These are phyloP conservation scores for Cynocephalus volans DNA, from an alignment of 2,113 vertebrate genomes.

Conservation along the genomic window DNA sequence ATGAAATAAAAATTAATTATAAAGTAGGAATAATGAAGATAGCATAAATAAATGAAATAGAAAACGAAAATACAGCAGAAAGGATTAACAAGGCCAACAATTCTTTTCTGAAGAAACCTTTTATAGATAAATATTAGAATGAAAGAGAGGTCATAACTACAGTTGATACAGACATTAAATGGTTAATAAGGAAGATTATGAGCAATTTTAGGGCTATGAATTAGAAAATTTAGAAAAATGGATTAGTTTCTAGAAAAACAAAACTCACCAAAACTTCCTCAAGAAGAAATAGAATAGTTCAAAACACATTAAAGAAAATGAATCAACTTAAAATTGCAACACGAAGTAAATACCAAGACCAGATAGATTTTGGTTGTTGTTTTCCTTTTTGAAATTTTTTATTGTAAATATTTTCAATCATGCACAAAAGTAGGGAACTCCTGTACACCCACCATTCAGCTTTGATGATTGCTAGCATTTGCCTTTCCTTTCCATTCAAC, in stretches of 20 bases:
- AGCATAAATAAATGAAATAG: constrained; percentile 17
- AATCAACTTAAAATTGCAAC: not conserved
- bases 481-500: not conserved
- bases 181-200: not conserved
- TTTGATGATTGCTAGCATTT: not conserved
- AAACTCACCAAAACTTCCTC: constrained; percentile 19
- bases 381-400: not conserved
- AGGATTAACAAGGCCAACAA: not conserved
- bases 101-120: constrained; percentile 36
- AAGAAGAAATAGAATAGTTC: not conserved
- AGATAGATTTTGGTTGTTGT: not conserved
- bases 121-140: constrained; percentile 44
- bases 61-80: not conserved
- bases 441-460: not conserved
- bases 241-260: constrained; percentile 51
- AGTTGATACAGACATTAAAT: not conserved
- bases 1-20: constrained; percentile 56
- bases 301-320: constrained; percentile 35
- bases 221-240: constrained; percentile 27
- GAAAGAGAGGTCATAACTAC: constrained; percentile 2
- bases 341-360: not conserved
- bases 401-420: not conserved
- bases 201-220: not conserved
- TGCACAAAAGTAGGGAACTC: not conserved
- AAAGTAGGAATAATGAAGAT: not conserved